These are phyloP conservation scores for Papio anubis DNA, from an alignment of 2,113 vertebrate genomes.

Conservation along the genomic window DNA sequence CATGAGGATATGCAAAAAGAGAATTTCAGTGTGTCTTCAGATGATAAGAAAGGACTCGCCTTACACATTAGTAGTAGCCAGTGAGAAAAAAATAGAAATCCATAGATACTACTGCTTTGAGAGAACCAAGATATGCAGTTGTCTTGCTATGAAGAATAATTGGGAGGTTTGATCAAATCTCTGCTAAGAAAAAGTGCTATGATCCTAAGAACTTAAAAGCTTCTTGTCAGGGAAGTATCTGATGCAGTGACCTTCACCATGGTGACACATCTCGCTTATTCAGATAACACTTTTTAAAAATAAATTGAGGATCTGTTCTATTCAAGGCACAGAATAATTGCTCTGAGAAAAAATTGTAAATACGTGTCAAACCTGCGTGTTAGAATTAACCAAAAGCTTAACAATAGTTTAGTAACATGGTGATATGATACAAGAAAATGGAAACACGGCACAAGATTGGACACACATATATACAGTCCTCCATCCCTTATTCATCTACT, in stretches of 20 bases:
- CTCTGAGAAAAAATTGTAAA: background rate
- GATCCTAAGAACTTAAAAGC: background rate
- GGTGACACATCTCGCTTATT: background rate
- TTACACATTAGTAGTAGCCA: background rate
- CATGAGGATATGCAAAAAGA: background rate
- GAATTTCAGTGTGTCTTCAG: slow-evolving; percentile 27
- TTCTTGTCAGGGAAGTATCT: background rate
- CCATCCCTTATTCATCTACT: background rate
- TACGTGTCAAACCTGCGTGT: background rate
- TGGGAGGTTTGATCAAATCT: background rate
- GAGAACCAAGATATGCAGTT: background rate
- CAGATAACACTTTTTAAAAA: background rate
- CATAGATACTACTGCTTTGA: background rate
- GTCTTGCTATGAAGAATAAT: background rate
- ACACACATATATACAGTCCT: rapidly evolving
- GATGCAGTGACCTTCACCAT: background rate
- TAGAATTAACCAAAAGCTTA: background rate
- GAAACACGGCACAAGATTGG: background rate
- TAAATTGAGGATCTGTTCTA: background rate
- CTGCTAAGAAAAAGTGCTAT: background rate
- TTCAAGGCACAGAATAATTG: background rate
- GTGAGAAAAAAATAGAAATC: background rate
- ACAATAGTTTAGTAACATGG: background rate
- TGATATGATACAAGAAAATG: background rate
- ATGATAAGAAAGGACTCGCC: background rate